phyloP scores from a whole-genome alignment of 2,797 vertebrate genomes.

The Bryconaethiops microstoma region DNA sequence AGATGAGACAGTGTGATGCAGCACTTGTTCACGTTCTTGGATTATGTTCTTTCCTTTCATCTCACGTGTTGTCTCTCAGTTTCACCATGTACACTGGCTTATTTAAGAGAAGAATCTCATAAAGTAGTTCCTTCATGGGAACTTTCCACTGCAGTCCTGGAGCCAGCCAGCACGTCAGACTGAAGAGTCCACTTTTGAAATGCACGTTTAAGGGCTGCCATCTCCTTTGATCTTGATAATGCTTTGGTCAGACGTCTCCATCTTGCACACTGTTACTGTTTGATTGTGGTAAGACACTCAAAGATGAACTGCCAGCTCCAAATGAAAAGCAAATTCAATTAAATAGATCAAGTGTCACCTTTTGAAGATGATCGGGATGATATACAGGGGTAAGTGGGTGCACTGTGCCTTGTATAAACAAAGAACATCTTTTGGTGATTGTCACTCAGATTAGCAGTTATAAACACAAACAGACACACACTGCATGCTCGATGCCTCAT shows the following conservation, averaged over 20 bases:
- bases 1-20: background rate
- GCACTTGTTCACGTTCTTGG: background rate
- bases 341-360: constrained; percentile 63
- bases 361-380: constrained; percentile 57
- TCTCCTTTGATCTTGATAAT: constrained; percentile 60
- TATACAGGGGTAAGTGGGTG: constrained; percentile 50
- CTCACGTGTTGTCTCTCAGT: background rate
- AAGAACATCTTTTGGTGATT: constrained; percentile 48
- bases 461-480: constrained; percentile 64
- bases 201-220: constrained; percentile 46
- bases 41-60: constrained; percentile 2
- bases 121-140: constrained; percentile 36
- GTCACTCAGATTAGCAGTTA: constrained; percentile 56
- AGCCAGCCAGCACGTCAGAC: constrained; percentile 3
- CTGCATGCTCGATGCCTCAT: constrained; percentile 58
- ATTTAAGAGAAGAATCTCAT: constrained; percentile 26
- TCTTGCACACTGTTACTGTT: constrained; percentile 54
- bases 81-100: background rate
- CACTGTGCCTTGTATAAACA: constrained; percentile 50
- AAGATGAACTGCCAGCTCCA: constrained; percentile 61
- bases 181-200: constrained; percentile 42
- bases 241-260: constrained; percentile 61
- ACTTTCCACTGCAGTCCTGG: constrained; percentile 6
- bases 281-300: constrained; percentile 50
- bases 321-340: constrained; percentile 59